These are phyloP conservation scores for Pseudocheirus occidentalis DNA, from an alignment of 2,797 vertebrate species.

Conservation along the genomic window DNA sequence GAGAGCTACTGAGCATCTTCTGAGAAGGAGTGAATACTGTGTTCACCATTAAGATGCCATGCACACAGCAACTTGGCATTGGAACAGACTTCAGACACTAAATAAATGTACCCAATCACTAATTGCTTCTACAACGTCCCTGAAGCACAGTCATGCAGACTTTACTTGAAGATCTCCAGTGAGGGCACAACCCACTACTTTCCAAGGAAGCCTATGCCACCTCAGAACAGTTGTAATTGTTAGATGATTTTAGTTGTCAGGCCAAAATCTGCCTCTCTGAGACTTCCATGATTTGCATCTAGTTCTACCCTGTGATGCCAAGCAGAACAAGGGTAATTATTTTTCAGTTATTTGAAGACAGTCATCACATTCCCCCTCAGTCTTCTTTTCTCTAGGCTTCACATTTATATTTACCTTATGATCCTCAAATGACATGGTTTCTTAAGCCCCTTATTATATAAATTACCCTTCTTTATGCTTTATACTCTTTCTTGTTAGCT, in stretches of 20 bases:
- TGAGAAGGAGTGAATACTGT: not conserved
- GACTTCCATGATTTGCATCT: not conserved
- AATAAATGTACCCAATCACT: not conserved
- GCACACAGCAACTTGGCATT: not conserved
- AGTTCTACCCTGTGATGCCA: not conserved
- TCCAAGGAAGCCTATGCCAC: not conserved
- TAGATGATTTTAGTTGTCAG: not conserved
- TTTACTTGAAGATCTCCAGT: not conserved
- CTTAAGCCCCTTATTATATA: not conserved
- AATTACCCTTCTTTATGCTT: not conserved
- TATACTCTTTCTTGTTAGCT: not conserved
- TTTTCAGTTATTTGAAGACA: not conserved
- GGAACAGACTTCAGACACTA: not conserved
- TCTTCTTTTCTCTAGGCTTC: not conserved
- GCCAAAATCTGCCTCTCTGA: not conserved
- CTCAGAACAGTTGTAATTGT: not conserved
- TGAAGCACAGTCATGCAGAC: not conserved
- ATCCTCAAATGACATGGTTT: not conserved
- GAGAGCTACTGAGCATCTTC: not conserved
- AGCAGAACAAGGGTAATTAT: not conserved
- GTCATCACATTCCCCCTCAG: not conserved
- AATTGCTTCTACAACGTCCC: not conserved
- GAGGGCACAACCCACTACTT: not conserved
- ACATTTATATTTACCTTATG: not conserved
- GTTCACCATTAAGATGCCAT: not conserved